These are phyloP conservation scores for Spicauda simplicius DNA, from an alignment of 2,888 invertebrate species.

Conservation along the genomic window DNA sequence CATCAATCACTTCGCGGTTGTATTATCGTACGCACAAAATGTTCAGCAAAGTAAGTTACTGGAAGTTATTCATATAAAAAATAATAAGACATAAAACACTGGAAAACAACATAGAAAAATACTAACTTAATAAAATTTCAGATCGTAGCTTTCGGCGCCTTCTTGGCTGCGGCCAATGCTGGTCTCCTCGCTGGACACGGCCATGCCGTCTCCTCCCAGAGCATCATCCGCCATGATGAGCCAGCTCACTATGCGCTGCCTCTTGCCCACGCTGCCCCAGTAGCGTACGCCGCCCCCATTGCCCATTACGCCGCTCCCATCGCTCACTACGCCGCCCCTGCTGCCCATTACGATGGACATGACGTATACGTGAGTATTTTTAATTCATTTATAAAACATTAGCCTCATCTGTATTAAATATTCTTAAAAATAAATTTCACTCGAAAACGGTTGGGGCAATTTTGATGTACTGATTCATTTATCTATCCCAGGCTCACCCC, in stretches of 20 bases:
- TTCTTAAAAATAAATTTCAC: too few relatives aligned
- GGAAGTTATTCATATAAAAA: background rate
- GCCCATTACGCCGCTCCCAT: constrained; percentile 51
- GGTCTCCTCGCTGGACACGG: constrained; percentile 55
- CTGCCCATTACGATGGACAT: constrained; percentile 47
- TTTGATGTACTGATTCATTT: background rate
- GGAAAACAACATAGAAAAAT: too few relatives aligned
- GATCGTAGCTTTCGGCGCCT: constrained; percentile 54
- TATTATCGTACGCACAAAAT: constrained; percentile 57
- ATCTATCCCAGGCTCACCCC: constrained; percentile 76
- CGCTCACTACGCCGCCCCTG: constrained; percentile 48
- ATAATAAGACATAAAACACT: background rate
- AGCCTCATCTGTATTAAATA: too few relatives aligned
- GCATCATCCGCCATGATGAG: constrained; percentile 58
- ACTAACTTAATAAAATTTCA: constrained; percentile 36
- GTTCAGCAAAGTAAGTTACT: constrained; percentile 69
- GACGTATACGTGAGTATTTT: constrained; percentile 52
- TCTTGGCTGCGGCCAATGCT: constrained; percentile 64
- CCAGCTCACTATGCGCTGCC: constrained; percentile 50
- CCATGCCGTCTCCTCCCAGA: constrained; percentile 60
- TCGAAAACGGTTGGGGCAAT: too few relatives aligned
- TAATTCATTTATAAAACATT: too few relatives aligned
- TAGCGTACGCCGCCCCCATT: constrained; percentile 47
- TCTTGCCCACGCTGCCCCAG: constrained; percentile 48
- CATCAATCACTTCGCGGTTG: constrained; percentile 66